Conservation (phyloP, 2,797 vertebrate genomes). For the Centroberyx gerrardi region DNA sequence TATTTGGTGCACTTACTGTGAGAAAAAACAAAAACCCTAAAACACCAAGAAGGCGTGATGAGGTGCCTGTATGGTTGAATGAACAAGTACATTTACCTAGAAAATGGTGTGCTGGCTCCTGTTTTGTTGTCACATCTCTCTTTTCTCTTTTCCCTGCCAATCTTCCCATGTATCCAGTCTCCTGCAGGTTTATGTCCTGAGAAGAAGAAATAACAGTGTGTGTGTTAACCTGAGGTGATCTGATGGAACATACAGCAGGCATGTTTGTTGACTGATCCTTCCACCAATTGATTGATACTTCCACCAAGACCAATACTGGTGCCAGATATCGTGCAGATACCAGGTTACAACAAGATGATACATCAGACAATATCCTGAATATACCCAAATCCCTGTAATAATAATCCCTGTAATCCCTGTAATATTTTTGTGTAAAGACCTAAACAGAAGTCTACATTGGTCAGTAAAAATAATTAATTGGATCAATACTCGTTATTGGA, state of each 20-base stretch:
- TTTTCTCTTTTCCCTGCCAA: background rate
- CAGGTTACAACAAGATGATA: background rate
- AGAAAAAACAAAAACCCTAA: slow-evolving; percentile 23
- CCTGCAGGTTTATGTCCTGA: slow-evolving; percentile 25
- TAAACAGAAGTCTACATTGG: slow-evolving; percentile 35
- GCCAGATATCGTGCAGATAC: background rate
- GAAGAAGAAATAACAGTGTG: slow-evolving; percentile 34
- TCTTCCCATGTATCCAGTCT: background rate
- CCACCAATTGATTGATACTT: too few species aligned
- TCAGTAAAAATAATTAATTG: slow-evolving; percentile 26
- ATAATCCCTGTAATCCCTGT: background rate
- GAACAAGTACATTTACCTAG: slow-evolving; percentile 14
- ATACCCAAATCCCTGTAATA: slow-evolving; percentile 2
- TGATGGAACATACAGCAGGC: too few species aligned
- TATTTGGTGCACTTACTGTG: slow-evolving; percentile 7
- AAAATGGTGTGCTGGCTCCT: slow-evolving; percentile 24
- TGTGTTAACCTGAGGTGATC: slow-evolving; percentile 17
- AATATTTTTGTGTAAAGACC: slow-evolving; percentile 20
- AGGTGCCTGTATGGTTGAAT: slow-evolving; percentile 31
- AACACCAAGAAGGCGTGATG: slow-evolving; percentile 2
- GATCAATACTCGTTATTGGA: slow-evolving; percentile 63
- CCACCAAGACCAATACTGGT: background rate
- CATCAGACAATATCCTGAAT: background rate
- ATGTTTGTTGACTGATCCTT: background rate
- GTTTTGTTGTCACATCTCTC: background rate